Base-by-base conservation (phyloP, 2,797 vertebrate species). In the Sphenopsis melanotis region DNA sequence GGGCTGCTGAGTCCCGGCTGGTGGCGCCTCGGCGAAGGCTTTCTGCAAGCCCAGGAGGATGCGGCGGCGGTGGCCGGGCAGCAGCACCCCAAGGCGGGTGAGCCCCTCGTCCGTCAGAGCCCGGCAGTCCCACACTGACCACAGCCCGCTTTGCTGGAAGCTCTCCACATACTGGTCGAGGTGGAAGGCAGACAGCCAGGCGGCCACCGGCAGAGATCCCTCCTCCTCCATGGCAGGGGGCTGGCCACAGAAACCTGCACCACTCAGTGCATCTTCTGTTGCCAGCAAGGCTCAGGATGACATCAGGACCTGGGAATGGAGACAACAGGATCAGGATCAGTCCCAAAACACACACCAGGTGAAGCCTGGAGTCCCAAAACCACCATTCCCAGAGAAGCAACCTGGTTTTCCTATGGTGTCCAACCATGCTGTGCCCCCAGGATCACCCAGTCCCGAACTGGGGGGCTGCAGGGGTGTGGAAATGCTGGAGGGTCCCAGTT, bases 11-110 rank as follows among this genome's bases (percentile, higher is more conserved):
- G 23, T 15, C 19, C 42, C 20, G 0, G 18, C 0, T 0, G 81
- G 90, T 7, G 89, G 49, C 5, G 16, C 16, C 30, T 94, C 96
- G 0, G 97, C 23, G 0, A 97, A 60, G 23, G 98, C 96, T 74
- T 97, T 98, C 26, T 94, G 98, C 46, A 99, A 92, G 15, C 98
- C 99, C 5, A 98, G 97, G n/a, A 99, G 96, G 85, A 99, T 98
- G 61, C 99, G 99, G 72, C 98, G 98, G 77, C 98, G 98, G 91
- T 99, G 99, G 7, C 99, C 99, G 0, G 99, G 98, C 71, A 99
- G 97, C 6, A 93, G 85, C 85, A 99, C 97, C 2, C 99, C 99
- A 50, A 99, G 98, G 44, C 4, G 94, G 72, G 98, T 96, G 46
- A 99, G 97, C 16, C 87, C 96, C 42, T 98, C 96, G 1, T 98